phyloP scores from a whole-genome alignment of 2,113 vertebrate genomes.

The Elgaria multicarinata region DNA sequence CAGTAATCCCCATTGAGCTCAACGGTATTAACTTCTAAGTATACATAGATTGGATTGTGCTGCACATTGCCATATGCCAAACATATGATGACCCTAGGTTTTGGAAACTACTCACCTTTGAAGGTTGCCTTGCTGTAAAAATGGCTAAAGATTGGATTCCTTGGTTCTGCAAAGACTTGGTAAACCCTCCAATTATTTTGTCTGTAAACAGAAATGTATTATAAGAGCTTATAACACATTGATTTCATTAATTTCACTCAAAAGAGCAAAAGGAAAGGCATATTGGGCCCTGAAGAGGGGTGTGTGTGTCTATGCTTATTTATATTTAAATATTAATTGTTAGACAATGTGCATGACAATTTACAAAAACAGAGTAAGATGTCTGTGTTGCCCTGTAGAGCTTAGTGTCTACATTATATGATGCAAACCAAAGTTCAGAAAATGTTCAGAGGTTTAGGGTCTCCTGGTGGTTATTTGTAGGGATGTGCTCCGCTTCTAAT shows the following conservation, averaged over 20 bases:
- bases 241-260: conserved; percentile 11
- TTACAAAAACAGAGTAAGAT: conserved; percentile 28
- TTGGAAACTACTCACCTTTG: conserved; percentile 62
- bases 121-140: conserved; percentile 67
- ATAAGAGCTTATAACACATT: conserved; percentile 52
- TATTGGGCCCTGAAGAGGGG: conserved; percentile 9
- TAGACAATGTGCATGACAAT: neutral
- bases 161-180: conserved; percentile 55
- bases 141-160: conserved; percentile 64
- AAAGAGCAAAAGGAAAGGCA: conserved; percentile 13
- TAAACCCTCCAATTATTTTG: conserved; percentile 66
- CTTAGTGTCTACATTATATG: neutral
- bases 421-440: neutral
- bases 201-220: conserved; percentile 62
- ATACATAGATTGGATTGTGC: neutral
- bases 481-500: too few species aligned
- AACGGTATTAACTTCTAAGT: too few species aligned
- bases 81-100: conserved; percentile 38
- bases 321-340: conserved; percentile 24
- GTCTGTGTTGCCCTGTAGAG: conserved; percentile 1
- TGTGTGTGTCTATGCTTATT: conserved; percentile 26
- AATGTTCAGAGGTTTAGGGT: neutral
- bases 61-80: conserved; percentile 33
- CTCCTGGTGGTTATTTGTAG: too few species aligned
- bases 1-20: too few species aligned